phyloP scores from a whole-genome alignment of 1,140 invertebrate genomes.

The Sweltsa coloradensis region DNA sequence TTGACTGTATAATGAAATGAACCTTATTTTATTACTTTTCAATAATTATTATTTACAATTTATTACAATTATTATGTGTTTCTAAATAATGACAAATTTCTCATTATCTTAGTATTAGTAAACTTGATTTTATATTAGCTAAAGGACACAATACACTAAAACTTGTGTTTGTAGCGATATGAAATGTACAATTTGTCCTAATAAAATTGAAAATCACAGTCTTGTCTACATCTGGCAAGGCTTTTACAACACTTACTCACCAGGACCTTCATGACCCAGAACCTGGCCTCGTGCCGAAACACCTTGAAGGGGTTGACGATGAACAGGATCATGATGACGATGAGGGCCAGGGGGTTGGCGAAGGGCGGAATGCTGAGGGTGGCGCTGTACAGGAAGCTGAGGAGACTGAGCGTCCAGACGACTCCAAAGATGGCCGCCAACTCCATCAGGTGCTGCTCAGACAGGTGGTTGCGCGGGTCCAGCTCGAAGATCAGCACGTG shows the following conservation, averaged over 20 bases:
- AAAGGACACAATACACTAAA: too few species aligned
- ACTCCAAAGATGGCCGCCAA: conserved; percentile 74
- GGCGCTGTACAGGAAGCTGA: conserved; percentile 53
- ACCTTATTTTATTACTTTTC: too few species aligned
- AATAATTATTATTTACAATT: too few species aligned
- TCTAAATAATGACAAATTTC: too few species aligned
- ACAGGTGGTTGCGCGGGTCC: conserved; percentile 76
- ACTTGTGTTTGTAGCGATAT: too few species aligned
- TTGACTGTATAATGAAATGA: too few species aligned
- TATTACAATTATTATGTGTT: too few species aligned
- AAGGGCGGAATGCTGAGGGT: conserved; percentile 64
- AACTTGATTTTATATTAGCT: too few species aligned
- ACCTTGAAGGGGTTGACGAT: conserved; percentile 70
- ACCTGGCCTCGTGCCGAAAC: conserved; percentile 62
- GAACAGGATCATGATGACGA: conserved; percentile 55
- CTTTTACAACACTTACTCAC: conserved; percentile 25
- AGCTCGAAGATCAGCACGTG: conserved; percentile 90
- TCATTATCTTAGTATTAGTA: too few species aligned
- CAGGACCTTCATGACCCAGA: conserved; percentile 38
- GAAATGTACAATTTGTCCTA: too few species aligned
- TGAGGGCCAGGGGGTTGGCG: conserved; percentile 59
- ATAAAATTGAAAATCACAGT: too few species aligned
- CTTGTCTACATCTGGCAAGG: too few species aligned
- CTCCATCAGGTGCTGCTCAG: conserved; percentile 81
- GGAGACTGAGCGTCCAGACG: conserved; percentile 62